phyloP scores from a whole-genome alignment of 2,113 vertebrate genomes.

The Dendrocopos noguchii region DNA sequence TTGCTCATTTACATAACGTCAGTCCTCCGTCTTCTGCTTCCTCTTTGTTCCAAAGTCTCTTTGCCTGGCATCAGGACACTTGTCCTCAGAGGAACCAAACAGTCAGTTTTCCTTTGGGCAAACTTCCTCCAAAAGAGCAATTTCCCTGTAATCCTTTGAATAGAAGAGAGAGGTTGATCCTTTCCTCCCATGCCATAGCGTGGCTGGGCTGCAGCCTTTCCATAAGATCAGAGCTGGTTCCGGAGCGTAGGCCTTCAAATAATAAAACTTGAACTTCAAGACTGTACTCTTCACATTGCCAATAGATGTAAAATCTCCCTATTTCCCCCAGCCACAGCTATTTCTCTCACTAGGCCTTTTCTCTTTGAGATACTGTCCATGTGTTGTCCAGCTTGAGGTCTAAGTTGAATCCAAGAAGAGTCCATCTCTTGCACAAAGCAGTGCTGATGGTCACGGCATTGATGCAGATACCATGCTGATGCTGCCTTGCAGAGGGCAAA shows the following conservation, averaged over 20 bases:
- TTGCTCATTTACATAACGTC: neutral
- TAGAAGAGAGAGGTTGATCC: neutral
- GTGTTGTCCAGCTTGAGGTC: neutral
- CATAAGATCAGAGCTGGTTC: neutral
- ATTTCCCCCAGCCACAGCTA: neutral
- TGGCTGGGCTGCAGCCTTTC: neutral
- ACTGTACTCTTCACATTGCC: neutral
- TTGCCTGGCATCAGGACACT: neutral
- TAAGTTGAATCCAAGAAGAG: neutral
- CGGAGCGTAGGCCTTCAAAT: neutral
- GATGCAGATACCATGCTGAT: neutral
- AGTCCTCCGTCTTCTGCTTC: neutral
- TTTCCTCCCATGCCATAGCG: neutral
- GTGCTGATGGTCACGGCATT: neutral
- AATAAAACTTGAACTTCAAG: neutral
- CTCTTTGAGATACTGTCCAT: neutral
- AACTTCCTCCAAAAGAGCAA: neutral
- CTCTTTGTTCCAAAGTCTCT: neutral
- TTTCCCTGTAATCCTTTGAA: neutral
- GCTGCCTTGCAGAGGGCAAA: neutral
- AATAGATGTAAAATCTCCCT: neutral
- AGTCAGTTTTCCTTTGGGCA: neutral
- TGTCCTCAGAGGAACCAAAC: neutral
- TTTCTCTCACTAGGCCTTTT: neutral
- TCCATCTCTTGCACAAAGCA: neutral